Conservation (phyloP, 2,113 vertebrate species). For the Pristiophorus japonicus region DNA sequence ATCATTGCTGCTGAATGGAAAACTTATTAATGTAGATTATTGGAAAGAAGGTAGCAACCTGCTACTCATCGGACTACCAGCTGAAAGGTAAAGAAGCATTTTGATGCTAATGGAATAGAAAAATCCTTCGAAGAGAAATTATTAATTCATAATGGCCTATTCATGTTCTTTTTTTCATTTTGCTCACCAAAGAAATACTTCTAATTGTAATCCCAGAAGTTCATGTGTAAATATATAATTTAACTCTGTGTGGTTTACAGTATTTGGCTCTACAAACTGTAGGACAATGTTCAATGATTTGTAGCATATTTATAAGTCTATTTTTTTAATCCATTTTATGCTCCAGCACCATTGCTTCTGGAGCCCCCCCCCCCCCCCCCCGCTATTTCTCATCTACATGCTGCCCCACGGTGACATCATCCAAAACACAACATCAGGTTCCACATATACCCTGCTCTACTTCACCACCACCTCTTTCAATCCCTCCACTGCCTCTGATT, state of each 20-base stretch:
- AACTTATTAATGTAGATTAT: slow-evolving; percentile 85
- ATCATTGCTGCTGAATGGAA: slow-evolving; percentile 73
- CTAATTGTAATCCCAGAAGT: neutral
- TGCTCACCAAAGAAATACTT: neutral
- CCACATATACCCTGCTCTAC: neutral
- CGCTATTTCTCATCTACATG: neutral
- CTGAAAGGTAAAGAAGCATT: slow-evolving; percentile 66
- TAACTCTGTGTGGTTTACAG: neutral
- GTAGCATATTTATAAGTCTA: neutral
- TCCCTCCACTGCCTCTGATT: neutral
- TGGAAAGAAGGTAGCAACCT: slow-evolving; percentile 84
- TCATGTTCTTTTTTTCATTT: neutral
- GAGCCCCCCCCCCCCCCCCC: neutral
- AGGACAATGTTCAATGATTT: neutral
- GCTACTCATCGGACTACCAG: slow-evolving; percentile 80
- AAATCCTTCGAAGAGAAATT: neutral
- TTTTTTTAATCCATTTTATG: neutral
- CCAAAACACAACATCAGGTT: neutral
- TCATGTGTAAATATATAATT: neutral
- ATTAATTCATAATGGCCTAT: neutral
- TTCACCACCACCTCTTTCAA: neutral
- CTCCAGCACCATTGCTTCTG: neutral
- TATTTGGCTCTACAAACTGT: neutral
- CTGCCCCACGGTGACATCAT: neutral
- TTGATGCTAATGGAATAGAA: neutral